These are phyloP conservation scores for Rhinopomastus cyanomelas DNA, from an alignment of 2,113 vertebrate genomes.

Conservation along the genomic window DNA sequence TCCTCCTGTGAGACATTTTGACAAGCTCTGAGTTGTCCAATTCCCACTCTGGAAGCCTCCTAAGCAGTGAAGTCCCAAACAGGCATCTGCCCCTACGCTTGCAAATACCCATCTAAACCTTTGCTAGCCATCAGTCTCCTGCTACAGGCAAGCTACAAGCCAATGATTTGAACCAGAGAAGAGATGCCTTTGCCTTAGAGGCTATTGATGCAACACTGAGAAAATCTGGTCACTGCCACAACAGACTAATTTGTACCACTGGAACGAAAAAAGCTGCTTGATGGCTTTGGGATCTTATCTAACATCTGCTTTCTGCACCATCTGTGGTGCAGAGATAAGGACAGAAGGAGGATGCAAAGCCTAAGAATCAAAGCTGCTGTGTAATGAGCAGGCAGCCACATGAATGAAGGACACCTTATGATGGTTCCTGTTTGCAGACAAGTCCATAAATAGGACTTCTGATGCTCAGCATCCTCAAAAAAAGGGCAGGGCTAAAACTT, in stretches of 20 bases:
- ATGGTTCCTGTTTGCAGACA: not conserved
- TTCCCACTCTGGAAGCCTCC: not conserved
- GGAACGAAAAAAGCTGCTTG: not conserved
- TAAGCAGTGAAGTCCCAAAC: not conserved
- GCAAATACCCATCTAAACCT: not conserved
- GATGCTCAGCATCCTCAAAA: not conserved
- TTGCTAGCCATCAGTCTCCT: not conserved
- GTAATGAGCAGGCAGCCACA: not conserved
- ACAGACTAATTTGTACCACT: not conserved
- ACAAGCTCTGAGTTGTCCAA: not conserved
- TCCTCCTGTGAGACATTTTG: not conserved
- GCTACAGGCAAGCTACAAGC: not conserved
- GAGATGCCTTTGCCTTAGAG: not conserved
- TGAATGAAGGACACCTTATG: not conserved
- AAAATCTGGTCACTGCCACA: not conserved
- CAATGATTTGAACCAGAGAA: not conserved
- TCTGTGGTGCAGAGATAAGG: slow-evolving; percentile 10
- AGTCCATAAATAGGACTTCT: not conserved
- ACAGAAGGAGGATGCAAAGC: not conserved
- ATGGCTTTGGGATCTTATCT: not conserved
- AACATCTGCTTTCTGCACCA: not conserved
- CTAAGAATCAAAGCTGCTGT: not conserved
- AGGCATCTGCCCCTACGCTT: not conserved
- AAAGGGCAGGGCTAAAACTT: not conserved
- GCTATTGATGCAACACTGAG: not conserved